Base-by-base conservation (phyloP, 2,888 invertebrate species). In the Orchestes rusci region DNA sequence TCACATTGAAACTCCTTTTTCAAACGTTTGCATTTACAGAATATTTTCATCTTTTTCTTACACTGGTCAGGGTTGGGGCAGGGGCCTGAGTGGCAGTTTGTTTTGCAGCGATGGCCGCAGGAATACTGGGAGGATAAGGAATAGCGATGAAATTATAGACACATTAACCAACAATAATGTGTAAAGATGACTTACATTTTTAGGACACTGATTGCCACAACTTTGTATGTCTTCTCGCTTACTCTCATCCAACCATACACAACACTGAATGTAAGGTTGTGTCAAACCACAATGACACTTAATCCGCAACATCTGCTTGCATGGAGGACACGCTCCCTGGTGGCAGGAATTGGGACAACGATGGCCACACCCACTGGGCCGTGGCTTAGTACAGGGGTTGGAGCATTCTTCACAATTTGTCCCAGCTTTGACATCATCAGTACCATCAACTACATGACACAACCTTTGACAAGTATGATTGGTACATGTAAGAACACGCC, bases 221-320 rank as follows among this genome's bases (percentile, higher is more conserved):
- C 70, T 68, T 32, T 64, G 66, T 47, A 68, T 58, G 51, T 64
- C 63, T 35, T 72, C 69, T 27, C 71, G 66, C 39, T 64, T 66
- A 10, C 76, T 70, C 34, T 73, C 73, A 12, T 76, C 70, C 1
- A 75, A 73, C 64, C 84, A 77, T 55, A 84, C 80, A 23, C 68
- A 69, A 61, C 95, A 95, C 19, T 79, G 74, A 40, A 88, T 73
- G 57, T 86, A 84, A 3, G 86, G 70, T 52, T 84, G 80, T 40
- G 80, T 81, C 3, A 89, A 71, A 0, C 81, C 81, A 62, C 95
- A 95, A 63, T 93, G 88, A 56, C 95, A 95, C 23, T 78, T 72
- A 36, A 82, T 63, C 57, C 82, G 74, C 17, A 87, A 73, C 54
- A 79, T 71, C 42, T 78, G 74, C 31, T 74, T 75, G 64, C 95